Evolutionary conservation across 2,113 vertebrate genomes (phyloP), one percentile per base, ranked within the genome.

Genomic region (Melanocharis versteri): DNA sequence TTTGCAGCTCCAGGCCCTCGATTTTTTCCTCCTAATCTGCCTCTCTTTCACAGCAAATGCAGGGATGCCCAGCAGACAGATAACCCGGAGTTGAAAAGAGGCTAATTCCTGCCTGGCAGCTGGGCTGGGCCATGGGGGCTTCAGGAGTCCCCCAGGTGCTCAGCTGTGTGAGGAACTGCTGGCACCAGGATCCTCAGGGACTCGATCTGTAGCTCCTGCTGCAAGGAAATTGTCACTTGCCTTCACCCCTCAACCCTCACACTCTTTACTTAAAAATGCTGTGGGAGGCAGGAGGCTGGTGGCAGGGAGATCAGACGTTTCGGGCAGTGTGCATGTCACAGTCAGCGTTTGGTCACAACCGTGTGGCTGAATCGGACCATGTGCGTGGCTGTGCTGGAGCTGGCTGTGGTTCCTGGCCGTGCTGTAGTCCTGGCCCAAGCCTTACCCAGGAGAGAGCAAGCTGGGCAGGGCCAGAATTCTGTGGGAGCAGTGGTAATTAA

Each of bases 361-460:
- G 3, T 4, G 5, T 40, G 47, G 20, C 44, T 10, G 51, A 17
- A 53, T 8, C 0, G 0, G 40, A 3, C 5, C 1, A 0, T 13
- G 22, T 2, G 6, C 0, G 3, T 21, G 87, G 50, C 45, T 10
- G 11, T 9, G 11, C 23, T 48, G 54, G 19, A 35, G 60, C 76
- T 37, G 54, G 21, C 50, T 16, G 39, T 4, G 2, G 45, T 11
- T 62, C 44, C 56, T 23, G 62, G n/a, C 81, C 11, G 14, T 10
- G 33, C 65, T 15, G 51, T 6, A 37, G 33, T n/a, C 30, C 53
- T 17, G 58, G 44, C 48, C 48, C 33, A 15, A 35, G 58, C 8
- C 1, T 60, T 5, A 13, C 21, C 19, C 0, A 3, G 30, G 28
- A 15, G 33, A 39, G 42, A 19, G 11, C 13, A 45, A 1, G 13